Conservation (phyloP, 2,797 vertebrate species). For the Synaphobranchus kaupii region DNA sequence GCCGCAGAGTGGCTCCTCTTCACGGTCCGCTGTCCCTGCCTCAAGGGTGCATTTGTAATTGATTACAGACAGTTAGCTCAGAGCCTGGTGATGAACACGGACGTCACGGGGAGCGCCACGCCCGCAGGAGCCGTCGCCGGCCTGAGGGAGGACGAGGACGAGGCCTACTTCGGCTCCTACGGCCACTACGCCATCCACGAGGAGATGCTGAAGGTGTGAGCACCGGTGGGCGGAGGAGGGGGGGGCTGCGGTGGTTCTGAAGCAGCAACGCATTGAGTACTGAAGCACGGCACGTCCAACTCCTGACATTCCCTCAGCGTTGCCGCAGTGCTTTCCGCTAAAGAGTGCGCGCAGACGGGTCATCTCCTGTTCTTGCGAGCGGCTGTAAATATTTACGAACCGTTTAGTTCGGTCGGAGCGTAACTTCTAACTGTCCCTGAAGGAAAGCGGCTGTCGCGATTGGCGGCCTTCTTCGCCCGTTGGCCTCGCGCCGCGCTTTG, state of each 20-base stretch:
- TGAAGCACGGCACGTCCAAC: not conserved
- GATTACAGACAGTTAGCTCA: constrained; percentile 86
- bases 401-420: not conserved
- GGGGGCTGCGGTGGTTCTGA: not conserved
- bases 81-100: constrained; percentile 86
- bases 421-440: not conserved
- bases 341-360: not conserved
- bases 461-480: constrained; percentile 56
- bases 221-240: not conserved
- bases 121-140: constrained; percentile 71
- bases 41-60: constrained; percentile 71
- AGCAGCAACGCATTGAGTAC: not conserved
- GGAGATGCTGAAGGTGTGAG: constrained; percentile 95
- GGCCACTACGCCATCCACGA: constrained; percentile 76
- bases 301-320: not conserved
- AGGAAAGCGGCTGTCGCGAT: constrained; percentile 39
- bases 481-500: constrained; percentile 40
- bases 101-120: constrained; percentile 63
- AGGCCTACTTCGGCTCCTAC: constrained; percentile 95
- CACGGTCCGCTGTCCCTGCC: constrained; percentile 63
- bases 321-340: not conserved
- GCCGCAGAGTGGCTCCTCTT: constrained; percentile 70
- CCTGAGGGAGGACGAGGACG: constrained; percentile 88
- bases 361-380: not conserved
- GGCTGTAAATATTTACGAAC: not conserved